Evolutionary conservation across 2,888 invertebrate species (phyloP).

Genomic region (Thymelicus lineola): DNA sequence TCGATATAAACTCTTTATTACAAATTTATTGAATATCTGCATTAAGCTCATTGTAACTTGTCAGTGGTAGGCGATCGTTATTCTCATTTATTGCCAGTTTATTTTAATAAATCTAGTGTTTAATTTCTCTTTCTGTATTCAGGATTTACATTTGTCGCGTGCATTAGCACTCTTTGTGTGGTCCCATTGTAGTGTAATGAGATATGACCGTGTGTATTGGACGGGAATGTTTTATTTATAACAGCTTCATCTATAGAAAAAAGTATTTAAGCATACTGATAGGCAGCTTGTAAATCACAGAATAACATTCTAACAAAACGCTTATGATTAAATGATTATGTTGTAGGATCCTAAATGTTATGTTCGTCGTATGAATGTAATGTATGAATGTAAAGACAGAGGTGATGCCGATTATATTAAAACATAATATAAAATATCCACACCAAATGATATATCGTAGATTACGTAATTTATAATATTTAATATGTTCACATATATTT

Average conservation of each 20-base stretch:
- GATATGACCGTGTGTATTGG: slow-evolving; percentile 49
- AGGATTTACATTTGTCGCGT: slow-evolving; percentile 50
- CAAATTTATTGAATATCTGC: slow-evolving; percentile 40
- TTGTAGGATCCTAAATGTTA: background rate
- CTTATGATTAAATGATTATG: background rate
- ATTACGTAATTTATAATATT: background rate
- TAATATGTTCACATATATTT: background rate
- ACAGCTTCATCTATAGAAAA: slow-evolving; percentile 42
- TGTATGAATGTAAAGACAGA: no score
- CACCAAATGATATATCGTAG: no score
- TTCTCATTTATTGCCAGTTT: slow-evolving; percentile 48
- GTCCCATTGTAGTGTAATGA: slow-evolving; percentile 54
- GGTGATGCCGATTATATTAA: no score
- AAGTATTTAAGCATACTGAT: slow-evolving; percentile 35
- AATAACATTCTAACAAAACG: slow-evolving; percentile 3
- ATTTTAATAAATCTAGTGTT: slow-evolving; percentile 48
- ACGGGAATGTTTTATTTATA: slow-evolving; percentile 46
- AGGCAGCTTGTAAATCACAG: slow-evolving; percentile 25
- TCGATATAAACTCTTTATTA: slow-evolving; percentile 34
- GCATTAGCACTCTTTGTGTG: slow-evolving; percentile 53
- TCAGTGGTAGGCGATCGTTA: slow-evolving; percentile 50
- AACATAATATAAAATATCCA: no score
- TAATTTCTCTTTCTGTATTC: slow-evolving; percentile 48
- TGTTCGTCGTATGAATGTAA: no score
- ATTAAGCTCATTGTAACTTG: slow-evolving; percentile 42